Evolutionary conservation across 2,113 vertebrate genomes (phyloP).

Genomic region (Pseudonaja textilis): DNA sequence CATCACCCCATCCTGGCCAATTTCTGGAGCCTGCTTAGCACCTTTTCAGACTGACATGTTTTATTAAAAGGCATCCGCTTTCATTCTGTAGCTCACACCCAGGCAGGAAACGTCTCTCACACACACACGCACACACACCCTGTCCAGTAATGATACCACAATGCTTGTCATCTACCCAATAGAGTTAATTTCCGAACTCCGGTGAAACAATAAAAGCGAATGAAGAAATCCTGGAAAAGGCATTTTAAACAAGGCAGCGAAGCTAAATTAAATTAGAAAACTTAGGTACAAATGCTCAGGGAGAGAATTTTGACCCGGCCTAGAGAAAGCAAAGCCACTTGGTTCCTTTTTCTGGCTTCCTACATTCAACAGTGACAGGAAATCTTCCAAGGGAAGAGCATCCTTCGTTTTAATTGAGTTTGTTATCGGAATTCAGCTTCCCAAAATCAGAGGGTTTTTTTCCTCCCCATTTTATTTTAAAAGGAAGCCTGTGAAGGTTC

Average conservation of each 20-base stretch:
- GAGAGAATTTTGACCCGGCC: not conserved
- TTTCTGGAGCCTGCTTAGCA: not conserved
- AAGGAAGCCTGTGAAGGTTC: constrained; percentile 71
- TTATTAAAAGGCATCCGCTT: not conserved
- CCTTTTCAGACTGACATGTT: not conserved
- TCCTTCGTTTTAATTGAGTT: not conserved
- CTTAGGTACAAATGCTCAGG: not conserved
- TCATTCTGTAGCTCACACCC: not conserved
- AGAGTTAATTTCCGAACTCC: not conserved
- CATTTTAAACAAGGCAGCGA: not conserved
- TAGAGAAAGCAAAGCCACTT: not conserved
- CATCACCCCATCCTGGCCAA: not conserved
- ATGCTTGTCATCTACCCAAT: not conserved
- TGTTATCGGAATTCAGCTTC: not conserved
- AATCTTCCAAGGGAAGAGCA: not conserved
- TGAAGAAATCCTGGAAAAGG: not conserved
- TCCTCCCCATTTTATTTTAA: constrained; percentile 33
- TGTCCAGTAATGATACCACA: not conserved
- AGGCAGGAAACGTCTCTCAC: not conserved
- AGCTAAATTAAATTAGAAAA: not conserved
- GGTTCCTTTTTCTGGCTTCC: not conserved
- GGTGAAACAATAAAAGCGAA: not conserved
- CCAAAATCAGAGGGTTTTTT: not conserved
- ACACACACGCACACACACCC: no score
- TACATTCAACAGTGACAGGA: not conserved